Percentiles rank a stretch among this genome's conserved stretches.
Conservation (phyloP, 2,113 vertebrate genomes). For the Zonotrichia leucophrys region DNA sequence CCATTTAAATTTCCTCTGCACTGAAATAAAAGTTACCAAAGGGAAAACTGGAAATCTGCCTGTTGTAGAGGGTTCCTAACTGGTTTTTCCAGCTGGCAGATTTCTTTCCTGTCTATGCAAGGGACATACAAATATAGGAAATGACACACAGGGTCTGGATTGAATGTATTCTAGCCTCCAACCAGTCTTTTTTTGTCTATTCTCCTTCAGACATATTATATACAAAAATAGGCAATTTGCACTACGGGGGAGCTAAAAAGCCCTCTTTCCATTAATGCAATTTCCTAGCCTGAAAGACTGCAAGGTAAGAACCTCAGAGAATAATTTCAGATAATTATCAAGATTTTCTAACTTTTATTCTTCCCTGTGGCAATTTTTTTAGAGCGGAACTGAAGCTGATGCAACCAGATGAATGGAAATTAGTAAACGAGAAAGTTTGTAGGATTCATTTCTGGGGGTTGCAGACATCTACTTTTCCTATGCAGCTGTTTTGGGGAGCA, state of each 20-base stretch:
- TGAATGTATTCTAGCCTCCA: not conserved
- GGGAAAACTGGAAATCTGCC: not conserved
- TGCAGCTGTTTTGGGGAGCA: not conserved
- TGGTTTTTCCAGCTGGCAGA: not conserved
- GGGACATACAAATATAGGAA: not conserved
- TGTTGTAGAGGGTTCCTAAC: not conserved
- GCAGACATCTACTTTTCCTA: not conserved
- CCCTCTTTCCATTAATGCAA: not conserved
- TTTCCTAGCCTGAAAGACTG: not conserved
- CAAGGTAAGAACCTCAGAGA: slow-evolving; percentile 14
- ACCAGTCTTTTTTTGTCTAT: not conserved
- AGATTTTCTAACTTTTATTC: slow-evolving; percentile 23
- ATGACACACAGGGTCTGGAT: not conserved
- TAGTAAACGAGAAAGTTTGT: not conserved
- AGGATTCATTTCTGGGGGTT: not conserved
- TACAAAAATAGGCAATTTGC: not conserved
- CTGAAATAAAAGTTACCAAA: not conserved
- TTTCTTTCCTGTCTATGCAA: not conserved
- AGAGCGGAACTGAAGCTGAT: not conserved
- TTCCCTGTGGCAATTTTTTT: not conserved
- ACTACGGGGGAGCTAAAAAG: not conserved
- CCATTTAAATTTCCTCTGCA: not conserved
- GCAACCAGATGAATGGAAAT: not conserved
- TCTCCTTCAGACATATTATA: not conserved
- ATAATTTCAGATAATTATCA: slow-evolving; percentile 6